Percentiles rank a stretch among this genome's conserved stretches.
Conservation (phyloP, 2,113 vertebrate species). For the Neopipo cinnamomea region DNA sequence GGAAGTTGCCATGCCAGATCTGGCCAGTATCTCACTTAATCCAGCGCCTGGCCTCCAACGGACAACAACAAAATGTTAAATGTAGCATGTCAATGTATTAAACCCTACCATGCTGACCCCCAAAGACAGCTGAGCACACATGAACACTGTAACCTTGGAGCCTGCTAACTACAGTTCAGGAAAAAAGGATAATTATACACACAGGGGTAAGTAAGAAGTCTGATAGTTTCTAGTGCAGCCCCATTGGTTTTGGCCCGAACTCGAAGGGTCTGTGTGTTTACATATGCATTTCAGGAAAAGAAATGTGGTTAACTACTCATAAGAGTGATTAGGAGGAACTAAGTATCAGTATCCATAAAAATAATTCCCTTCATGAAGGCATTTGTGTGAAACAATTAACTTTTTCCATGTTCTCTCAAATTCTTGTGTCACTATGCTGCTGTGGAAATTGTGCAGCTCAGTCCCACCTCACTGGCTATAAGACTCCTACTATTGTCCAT, state of each 20-base stretch:
- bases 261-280: not conserved
- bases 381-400: not conserved
- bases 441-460: not conserved
- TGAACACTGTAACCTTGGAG: not conserved
- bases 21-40: not conserved
- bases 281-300: not conserved
- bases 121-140: constrained; percentile 2
- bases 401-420: not conserved
- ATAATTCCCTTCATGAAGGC: not conserved
- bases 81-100: not conserved
- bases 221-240: not conserved
- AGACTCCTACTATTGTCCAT: not conserved
- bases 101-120: not conserved
- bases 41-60: not conserved
- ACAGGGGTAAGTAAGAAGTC: not conserved
- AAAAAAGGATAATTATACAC: not conserved
- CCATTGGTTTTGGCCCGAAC: not conserved
- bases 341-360: not conserved
- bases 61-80: not conserved
- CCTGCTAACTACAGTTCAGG: not conserved
- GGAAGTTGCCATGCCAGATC: not conserved
- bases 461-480: not conserved
- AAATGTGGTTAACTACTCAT: not conserved
- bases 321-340: not conserved
- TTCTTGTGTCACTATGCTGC: not conserved